Conservation (phyloP, 2,113 vertebrate species). For the Pongo abelii region DNA sequence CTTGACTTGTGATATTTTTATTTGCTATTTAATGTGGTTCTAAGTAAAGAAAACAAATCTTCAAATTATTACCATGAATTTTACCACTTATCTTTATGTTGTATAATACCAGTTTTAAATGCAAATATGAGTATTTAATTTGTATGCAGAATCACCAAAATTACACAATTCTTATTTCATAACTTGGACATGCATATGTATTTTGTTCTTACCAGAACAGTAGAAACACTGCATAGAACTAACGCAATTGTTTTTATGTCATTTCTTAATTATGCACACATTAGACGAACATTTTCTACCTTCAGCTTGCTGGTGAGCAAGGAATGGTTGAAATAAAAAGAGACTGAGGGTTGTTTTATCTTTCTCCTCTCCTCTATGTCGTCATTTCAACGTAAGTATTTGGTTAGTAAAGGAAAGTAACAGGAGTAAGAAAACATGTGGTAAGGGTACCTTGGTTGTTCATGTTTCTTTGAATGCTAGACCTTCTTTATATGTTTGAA, state of each 20-base stretch:
- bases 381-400: background rate
- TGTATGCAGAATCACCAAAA: background rate
- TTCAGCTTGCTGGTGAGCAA: background rate
- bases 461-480: background rate
- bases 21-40: background rate
- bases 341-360: background rate
- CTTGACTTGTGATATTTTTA: background rate
- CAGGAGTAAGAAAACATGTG: background rate
- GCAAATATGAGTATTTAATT: background rate
- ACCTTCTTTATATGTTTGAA: background rate
- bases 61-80: background rate
- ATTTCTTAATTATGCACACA: background rate
- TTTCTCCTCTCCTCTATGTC: background rate
- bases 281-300: background rate
- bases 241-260: background rate
- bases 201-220: background rate
- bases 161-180: background rate
- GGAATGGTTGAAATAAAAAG: background rate
- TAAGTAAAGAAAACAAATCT: conserved; percentile 22
- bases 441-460: background rate
- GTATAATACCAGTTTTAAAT: background rate
- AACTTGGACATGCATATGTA: background rate
- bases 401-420: too few relatives aligned
- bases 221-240: background rate
- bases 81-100: background rate